phyloP scores from a whole-genome alignment of 2,113 vertebrate species.

The Pelodiscus sinensis region DNA sequence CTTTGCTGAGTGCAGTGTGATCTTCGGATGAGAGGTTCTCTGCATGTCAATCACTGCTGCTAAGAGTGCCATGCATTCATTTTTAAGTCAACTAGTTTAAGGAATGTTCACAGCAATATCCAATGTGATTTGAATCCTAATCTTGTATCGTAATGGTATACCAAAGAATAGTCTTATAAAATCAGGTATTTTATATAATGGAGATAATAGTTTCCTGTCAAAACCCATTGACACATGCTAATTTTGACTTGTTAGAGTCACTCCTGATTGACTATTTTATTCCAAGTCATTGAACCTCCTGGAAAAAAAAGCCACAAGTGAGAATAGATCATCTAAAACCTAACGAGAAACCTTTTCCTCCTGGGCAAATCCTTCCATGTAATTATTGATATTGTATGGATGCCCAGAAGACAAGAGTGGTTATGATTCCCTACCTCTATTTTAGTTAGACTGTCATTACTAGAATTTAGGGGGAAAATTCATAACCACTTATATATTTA shows the following conservation, averaged over 20 bases:
- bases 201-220: slow-evolving; percentile 28
- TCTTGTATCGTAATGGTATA: not conserved
- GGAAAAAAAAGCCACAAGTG: not conserved
- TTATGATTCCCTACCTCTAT: accelerated
- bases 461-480: not conserved
- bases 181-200: not conserved
- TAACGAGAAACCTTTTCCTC: not conserved
- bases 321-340: not conserved
- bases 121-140: slow-evolving; percentile 4
- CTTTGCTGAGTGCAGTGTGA: not conserved
- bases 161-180: not conserved
- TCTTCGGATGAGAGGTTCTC: accelerated
- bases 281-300: not conserved
- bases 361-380: accelerated
- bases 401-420: accelerated
- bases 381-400: accelerated
- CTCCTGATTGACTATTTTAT: not conserved
- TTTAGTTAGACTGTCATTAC: accelerated
- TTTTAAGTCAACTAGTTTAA: not conserved
- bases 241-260: slow-evolving; percentile 15
- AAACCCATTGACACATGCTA: slow-evolving; percentile 42
- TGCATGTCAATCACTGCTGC: accelerated
- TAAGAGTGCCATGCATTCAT: accelerated
- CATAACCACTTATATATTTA: accelerated
- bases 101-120: not conserved